Evolutionary conservation across 2,797 vertebrate genomes (phyloP).

Genomic region (Eulemur albifrons): DNA sequence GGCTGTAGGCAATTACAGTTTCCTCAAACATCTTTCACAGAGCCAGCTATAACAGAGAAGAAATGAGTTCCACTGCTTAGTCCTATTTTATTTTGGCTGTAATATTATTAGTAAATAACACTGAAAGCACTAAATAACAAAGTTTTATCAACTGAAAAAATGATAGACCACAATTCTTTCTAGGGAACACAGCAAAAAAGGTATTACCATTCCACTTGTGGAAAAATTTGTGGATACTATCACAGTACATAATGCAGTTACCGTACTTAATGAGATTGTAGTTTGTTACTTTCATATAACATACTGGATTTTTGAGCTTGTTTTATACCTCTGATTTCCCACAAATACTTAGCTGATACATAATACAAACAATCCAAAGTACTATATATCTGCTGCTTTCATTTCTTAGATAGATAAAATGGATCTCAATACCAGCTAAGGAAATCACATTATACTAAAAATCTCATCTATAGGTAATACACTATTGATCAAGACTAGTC

Average conservation of each 20-base stretch:
- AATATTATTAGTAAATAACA: slow-evolving; percentile 58
- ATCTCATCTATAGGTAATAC: slow-evolving; percentile 26
- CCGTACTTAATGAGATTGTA: slow-evolving; percentile 52
- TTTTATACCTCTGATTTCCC: slow-evolving; percentile 44
- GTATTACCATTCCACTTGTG: slow-evolving; percentile 38
- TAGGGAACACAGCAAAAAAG: slow-evolving; percentile 41
- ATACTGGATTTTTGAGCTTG: slow-evolving; percentile 40
- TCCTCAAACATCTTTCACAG: slow-evolving; percentile 59
- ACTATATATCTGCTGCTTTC: slow-evolving; percentile 43
- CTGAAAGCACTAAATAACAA: slow-evolving; percentile 26
- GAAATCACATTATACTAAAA: slow-evolving; percentile 46
- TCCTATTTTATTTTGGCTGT: slow-evolving; percentile 50
- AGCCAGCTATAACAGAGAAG: slow-evolving; percentile 47
- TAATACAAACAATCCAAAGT: slow-evolving; percentile 55
- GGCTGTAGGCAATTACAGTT: slow-evolving; percentile 42
- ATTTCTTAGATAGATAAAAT: slow-evolving; percentile 58
- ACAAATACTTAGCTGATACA: slow-evolving; percentile 49
- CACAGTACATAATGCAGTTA: slow-evolving; percentile 5
- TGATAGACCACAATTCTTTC: slow-evolving; percentile 40
- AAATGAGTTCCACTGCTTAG: slow-evolving; percentile 40
- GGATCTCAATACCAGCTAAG: slow-evolving; percentile 20
- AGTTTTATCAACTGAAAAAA: slow-evolving; percentile 48
- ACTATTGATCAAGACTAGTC: slow-evolving; percentile 41
- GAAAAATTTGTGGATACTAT: slow-evolving; percentile 47
- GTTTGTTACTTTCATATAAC: slow-evolving; percentile 39